Evolutionary conservation across 2,113 vertebrate species (phyloP), one percentile per base, ranked within the genome.

Genomic region (Platichthys flesus): DNA sequence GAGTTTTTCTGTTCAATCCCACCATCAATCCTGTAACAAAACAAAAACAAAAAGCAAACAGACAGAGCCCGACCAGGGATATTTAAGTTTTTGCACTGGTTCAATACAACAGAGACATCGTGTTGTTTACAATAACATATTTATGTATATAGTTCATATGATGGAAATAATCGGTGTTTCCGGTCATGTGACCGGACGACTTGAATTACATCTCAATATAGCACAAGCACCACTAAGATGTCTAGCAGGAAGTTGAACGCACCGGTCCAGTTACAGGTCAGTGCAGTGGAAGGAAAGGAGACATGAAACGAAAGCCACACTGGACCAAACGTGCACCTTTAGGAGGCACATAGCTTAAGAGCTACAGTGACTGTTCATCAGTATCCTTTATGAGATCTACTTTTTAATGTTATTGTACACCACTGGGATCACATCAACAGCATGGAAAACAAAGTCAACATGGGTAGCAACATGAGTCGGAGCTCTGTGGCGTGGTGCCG

Each of bases 61-160:
- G 82, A 89, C 86, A 81, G 81, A 89, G 91, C 85, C 86, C 85
- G 90, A 87, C 67, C 71, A 87, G 84, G 87, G 76, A 86, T 84
- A 85, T 85, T 86, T 82, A 69, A 31, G 71, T 85, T 86, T 90
- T 86, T 91, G 84, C 85, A 93, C 88, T 89, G 89, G 79, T 89
- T 92, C 85, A 93, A 79, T 90, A 90, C 89, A 91, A 93, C 89
- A 91, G 89, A 90, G 85, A 94, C 90, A 87, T 85, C 81, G 89
- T 93, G 91, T 91, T 56, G 82, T 91, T 93, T 89, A 93, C 92
- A 90, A 91, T 93, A 83, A 93, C 89, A 93, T 86, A 74, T 89
- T 88, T 85, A 93, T 77, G 88, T 88, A 89, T 91, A 93, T 88
- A 94, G 90, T 84, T 91, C 82, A 88, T 90, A 90, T 70, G 82